Evolutionary conservation across 2,113 vertebrate species (phyloP), one percentile per base, ranked within the genome.

Genomic region (Clarias macrocephalus): DNA sequence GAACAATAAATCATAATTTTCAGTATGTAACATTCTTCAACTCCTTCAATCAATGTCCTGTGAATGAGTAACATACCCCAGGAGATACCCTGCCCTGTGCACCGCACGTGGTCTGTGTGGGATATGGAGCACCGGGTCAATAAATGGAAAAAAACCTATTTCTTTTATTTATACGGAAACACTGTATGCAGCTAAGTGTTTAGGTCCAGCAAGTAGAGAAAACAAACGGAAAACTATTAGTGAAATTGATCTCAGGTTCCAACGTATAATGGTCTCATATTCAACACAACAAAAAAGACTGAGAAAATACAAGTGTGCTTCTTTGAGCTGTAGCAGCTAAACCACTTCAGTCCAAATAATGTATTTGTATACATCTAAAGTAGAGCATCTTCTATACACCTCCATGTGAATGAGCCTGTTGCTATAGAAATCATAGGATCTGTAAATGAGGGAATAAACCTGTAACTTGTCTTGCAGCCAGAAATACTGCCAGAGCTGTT

Each of bases 41-140:
- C 13, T 28, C n/a, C n/a, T 57, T 3, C 56, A 57, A 52, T 54
- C 18, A 5, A 77, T 77, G 11, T 77, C 12, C 3, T 75, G 21
- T 75, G 42, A 75, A 54, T 76, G 73, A 48, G 52, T 7, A 56
- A 48, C 7, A 56, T 6, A n/a, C 13, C 13, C 6, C 52, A 25
- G 18, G 54, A 79, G 76, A 18, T 57, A 79, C n/a, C 15, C 76
- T 79, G 76, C 76, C 76, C 54, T 57, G 54, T 57, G 76, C 76
- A 28, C 75, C 54, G 75, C 13, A 0, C 75, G 57, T 57, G 13
- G 52, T 77, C 23, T 77, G 52, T 79, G 76, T 79, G 76, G 76
- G 76, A 79, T 57, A 79, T 30, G 19, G 76, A 57, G 19, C 54
- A 79, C 52, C 54, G 0, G 25, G 15, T 79, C 76, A 19, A 79